Evolutionary conservation across 2,113 vertebrate genomes (phyloP), one percentile per base, ranked within the genome.

Genomic region (Chloroceryle aenea): DNA sequence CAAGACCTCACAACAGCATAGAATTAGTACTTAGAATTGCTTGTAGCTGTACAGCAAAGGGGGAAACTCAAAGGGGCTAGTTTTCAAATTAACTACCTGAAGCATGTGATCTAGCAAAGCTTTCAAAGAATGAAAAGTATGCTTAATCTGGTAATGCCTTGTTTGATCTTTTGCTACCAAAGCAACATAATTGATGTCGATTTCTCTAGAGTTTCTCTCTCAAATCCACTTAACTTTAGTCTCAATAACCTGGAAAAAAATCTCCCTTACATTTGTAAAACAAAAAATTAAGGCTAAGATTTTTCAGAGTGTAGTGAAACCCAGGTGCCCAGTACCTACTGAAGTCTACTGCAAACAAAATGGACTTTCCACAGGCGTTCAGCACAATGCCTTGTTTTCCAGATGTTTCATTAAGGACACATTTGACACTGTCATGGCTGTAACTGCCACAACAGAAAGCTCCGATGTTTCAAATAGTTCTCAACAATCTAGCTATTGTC

Each of bases 41-140:
- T 78, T 61, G 14, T 75, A 34, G 61, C 56, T 87, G 40, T 72
- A 69, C 27, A 89, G 52, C 19, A 56, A 89, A 89, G 77, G 9
- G n/a, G 22, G 62, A 87, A 89, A 81, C 2, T 91, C 61, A 76
- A n/a, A 89, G 66, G 25, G 29, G 15, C 11, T 30, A 56, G 17
- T 48, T 69, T 89, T 89, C 27, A 45, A 86, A 86, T 88, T 61
- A 89, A 78, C 66, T 68, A 36, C 69, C 87, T 87, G 62, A 79
- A n/a, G 48, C 91, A 79, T 66, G 66, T 85, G 93, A 93, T 83
- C 40, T 19, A 90, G 67, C 48, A 94, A 96, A 94, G 87, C 85
- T 84, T 74, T 32, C 50, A 45, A 97, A 93, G 86, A 88, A 96
- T 87, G 82, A 50, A 55, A 94, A 93, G 42, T 55, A 96, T 93